Evolutionary conservation across 2,888 invertebrate genomes (phyloP), one percentile per base, ranked within the genome.

Genomic region (Hydrotaea cyrtoneurina): DNA sequence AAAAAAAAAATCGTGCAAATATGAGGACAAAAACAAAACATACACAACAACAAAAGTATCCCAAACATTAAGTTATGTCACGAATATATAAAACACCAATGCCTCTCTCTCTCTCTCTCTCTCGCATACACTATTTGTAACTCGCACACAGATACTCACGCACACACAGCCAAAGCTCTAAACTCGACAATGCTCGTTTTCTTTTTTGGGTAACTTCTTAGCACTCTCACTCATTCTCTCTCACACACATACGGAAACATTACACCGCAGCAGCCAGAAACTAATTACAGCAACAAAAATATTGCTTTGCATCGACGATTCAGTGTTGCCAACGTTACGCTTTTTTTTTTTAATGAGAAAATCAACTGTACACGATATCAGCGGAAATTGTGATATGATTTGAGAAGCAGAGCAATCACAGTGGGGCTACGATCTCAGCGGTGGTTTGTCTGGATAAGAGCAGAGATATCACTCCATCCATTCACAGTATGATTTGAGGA

Each of bases 271-370:
- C 10, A 76, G 36, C 17, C 71, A 73, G 21, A 80, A 62, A 36
- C n/a, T 7, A 50, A 73, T 17, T 13, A 31, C 8, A 62, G 55
- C n/a, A 78, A 75, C 64, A 72, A 53, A 39, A 39, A 39, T 39
- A n/a, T n/a, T 23, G 64, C 23, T 77, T 80, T 57, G 50, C 59
- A 55, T 80, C 62, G 57, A 10, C 53, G 80, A 73, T 77, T 66
- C 73, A 31, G 31, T 31, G 31, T 77, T 59, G 69, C 23, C 66
- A 80, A 50, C 69, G 31, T 31, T 2, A 31, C 31, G 7, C 7
- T 7, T 31, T 2, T 31, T 31, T n/a, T n/a, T n/a, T n/a, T n/a
- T n/a, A n/a, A n/a, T n/a, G n/a, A n/a, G n/a, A n/a, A n/a, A n/a
- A n/a, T n/a, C n/a, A n/a, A n/a, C n/a, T n/a, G n/a, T n/a, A n/a